Base-by-base conservation (phyloP, 2,797 vertebrate genomes). In the Gymnodraco acuticeps region DNA sequence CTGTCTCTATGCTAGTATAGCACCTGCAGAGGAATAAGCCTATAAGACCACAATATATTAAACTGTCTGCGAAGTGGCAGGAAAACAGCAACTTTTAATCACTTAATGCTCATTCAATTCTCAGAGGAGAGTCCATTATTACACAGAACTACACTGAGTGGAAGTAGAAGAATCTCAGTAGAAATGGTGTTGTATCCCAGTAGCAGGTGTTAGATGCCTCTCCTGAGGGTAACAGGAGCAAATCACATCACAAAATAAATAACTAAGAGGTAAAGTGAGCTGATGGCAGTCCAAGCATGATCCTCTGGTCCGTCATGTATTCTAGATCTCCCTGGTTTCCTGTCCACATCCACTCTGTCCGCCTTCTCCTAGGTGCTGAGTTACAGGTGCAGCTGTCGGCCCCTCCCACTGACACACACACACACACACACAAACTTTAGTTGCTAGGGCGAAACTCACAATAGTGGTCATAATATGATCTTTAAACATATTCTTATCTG, bases 341-440 rank as follows among this genome's bases (percentile, higher is more conserved):
- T 61, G 43, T 73, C 16, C 31, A 19, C 47, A 10, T 27, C 23
- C 41, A 59, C 61, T 43, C 16, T 61, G 60, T 65, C 64, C 51
- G 70, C 64, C 47, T 17, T 15, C n/a, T 52, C 23, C 20, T 4
- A 27, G 72, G 87, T 77, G 70, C 80, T 59, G 66, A 55, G 60
- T 68, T 74, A 80, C 86, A 83, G 82, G 83, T 89, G 76, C 53
- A 51, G 76, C 20, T 16, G 10, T 52, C 50, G 27, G 66, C 80
- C 64, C 78, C 74, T 54, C 88, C 85, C 81, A 78, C 65, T 46
- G 38, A 68, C 60, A 68, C 33, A 33, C 33, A 33, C 33, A 33
- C 23, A 3, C 75, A 61, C 45, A 33, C 58, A 58, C 69, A 41
- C 46, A 71, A 2, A 45, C 51, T 41, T 3, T 48, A 23, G n/a